phyloP scores from a whole-genome alignment of 2,888 invertebrate genomes.

The Penaeus monodon region DNA sequence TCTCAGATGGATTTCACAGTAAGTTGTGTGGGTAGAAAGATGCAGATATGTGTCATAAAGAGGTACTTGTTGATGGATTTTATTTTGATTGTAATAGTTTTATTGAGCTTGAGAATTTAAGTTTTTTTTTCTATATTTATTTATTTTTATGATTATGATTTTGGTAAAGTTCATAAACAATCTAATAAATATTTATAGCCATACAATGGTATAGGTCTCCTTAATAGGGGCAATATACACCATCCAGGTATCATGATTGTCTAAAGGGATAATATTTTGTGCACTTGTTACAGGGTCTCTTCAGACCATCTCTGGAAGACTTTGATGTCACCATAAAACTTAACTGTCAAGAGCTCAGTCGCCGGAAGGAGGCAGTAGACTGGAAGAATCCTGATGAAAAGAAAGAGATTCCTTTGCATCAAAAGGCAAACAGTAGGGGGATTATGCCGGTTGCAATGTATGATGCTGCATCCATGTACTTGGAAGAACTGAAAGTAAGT shows the following conservation, averaged over 20 bases:
- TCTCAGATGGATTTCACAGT: constrained; percentile 44
- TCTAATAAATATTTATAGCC: too few relatives aligned
- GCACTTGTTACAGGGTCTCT: constrained; percentile 69
- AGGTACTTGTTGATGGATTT: too few relatives aligned
- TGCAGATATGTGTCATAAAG: constrained; percentile 16
- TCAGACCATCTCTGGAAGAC: constrained; percentile 77
- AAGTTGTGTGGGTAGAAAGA: constrained; percentile 30
- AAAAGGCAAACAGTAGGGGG: constrained; percentile 58
- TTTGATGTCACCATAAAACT: constrained; percentile 84
- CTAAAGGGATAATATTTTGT: too few relatives aligned
- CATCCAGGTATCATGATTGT: too few relatives aligned
- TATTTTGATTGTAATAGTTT: too few relatives aligned
- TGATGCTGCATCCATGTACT: constrained; percentile 80
- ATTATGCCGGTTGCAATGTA: constrained; percentile 82
- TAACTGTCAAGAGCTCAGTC: constrained; percentile 71
- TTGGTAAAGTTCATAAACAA: too few relatives aligned
- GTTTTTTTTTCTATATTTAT: too few relatives aligned
- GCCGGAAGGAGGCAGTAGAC: constrained; percentile 72
- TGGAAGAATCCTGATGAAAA: constrained; percentile 44
- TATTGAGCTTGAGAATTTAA: too few relatives aligned
- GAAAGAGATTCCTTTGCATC: too few relatives aligned
- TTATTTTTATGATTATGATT: too few relatives aligned
- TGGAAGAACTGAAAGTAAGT: constrained; percentile 82
- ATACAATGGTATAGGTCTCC: too few relatives aligned
- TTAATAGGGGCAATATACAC: too few relatives aligned